phyloP scores from a whole-genome alignment of 2,113 vertebrate genomes.

The Euleptes europaea region DNA sequence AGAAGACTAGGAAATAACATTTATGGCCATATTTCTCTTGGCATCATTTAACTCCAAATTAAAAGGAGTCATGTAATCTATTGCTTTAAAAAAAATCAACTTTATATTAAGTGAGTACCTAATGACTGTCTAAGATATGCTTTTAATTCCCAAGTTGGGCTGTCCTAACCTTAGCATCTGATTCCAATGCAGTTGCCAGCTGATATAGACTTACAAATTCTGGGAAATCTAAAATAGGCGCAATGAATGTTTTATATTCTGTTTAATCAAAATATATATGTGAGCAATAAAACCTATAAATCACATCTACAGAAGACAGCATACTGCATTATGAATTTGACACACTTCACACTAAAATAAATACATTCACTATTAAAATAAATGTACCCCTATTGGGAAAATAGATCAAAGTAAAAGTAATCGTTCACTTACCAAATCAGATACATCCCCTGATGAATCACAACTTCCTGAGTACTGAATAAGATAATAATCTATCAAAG shows the following conservation, averaged over 20 bases:
- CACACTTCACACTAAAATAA: slow-evolving; percentile 71
- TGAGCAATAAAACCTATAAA: slow-evolving; percentile 66
- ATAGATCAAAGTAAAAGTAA: slow-evolving; percentile 77
- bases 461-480: slow-evolving; percentile 72
- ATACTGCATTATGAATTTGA: slow-evolving; percentile 63
- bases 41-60: not conserved
- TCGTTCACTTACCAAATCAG: slow-evolving; percentile 77
- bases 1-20: not conserved
- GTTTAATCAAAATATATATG: slow-evolving; percentile 67
- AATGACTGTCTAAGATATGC: slow-evolving; percentile 13
- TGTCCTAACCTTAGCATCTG: slow-evolving; percentile 28
- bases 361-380: slow-evolving; percentile 77
- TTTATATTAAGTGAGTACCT: not conserved
- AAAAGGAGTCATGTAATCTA: not conserved
- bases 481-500: slow-evolving; percentile 77
- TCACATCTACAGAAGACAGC: slow-evolving; percentile 64
- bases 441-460: slow-evolving; percentile 72
- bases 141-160: slow-evolving; percentile 20
- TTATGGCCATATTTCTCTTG: not conserved
- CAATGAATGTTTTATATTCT: slow-evolving; percentile 57
- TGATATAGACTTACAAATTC: slow-evolving; percentile 22
- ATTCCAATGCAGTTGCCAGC: slow-evolving; percentile 11
- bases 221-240: slow-evolving; percentile 24
- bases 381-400: slow-evolving; percentile 72
- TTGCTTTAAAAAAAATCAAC: not conserved